A percentile compares a stretch with the other conserved stretches of the same genome.
These are phyloP conservation scores for Drosophila robusta DNA, from an alignment of 2,888 invertebrate genomes.

Conservation along the genomic window DNA sequence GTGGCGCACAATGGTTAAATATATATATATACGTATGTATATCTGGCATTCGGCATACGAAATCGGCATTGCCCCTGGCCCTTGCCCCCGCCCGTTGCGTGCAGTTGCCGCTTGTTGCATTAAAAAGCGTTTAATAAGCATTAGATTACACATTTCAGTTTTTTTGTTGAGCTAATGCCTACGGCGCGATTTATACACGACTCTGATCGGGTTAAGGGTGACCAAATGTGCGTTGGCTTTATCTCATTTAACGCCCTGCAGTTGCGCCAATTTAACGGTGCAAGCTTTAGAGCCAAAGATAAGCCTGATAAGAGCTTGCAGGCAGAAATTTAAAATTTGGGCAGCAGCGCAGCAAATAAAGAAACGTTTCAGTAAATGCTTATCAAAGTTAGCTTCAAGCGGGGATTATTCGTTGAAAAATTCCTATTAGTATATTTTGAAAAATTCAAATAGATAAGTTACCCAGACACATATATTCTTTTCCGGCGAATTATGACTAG, in stretches of 20 bases:
- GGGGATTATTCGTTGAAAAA: neutral
- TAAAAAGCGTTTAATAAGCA: conserved; percentile 78
- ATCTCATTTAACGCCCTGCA: conserved; percentile 34
- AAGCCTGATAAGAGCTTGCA: neutral
- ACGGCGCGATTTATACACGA: neutral
- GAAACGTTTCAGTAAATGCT: no score
- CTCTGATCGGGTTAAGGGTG: conserved; percentile 40
- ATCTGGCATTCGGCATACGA: conserved; percentile 31
- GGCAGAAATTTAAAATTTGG: no score
- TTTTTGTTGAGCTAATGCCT: conserved; percentile 9
- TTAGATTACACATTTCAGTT: conserved; percentile 67
- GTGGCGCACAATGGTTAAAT: conserved; percentile 47
- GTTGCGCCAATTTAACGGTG: conserved; percentile 46
- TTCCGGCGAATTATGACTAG: no score
- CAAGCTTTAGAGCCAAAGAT: conserved; percentile 23
- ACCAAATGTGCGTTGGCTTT: conserved; percentile 26
- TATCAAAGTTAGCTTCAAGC: no score
- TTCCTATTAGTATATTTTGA: neutral
- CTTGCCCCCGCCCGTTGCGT: conserved; percentile 20
- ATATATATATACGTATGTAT: conserved; percentile 9
- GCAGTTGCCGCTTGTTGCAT: conserved; percentile 53
- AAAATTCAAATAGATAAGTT: neutral
- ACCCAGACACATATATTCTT: no score
- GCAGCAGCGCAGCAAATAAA: no score
- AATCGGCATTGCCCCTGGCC: conserved; percentile 30